Base-by-base conservation (phyloP, 2,797 vertebrate species). In the Ctenosaura bakeri region DNA sequence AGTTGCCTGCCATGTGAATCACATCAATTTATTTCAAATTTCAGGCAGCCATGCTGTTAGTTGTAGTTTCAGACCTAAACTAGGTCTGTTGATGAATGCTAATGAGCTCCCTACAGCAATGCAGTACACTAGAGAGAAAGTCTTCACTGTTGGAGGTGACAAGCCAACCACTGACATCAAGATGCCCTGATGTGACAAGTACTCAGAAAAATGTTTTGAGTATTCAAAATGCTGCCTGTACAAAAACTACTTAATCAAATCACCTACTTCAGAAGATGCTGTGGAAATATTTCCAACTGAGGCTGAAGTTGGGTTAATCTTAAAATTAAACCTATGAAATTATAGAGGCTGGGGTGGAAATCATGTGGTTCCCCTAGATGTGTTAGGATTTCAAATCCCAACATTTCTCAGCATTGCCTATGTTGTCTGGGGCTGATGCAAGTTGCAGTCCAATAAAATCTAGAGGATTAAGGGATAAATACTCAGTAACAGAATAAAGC, bases 21-120 rank as follows among this genome's bases (percentile, higher is more conserved):
- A 62, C 69, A 77, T 89, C 29, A 59, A 88, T 83, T 81, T 82
- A 74, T 83, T 89, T 88, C 54, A 82, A 46, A 42, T 74, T 66
- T 84, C 69, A 46, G n/a, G 13, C 20, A 69, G 16, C 26, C 38
- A 35, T 26, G 64, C 50, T 76, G 16, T 79, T 50, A 85, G 86
- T 18, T n/a, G 59, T 42, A 56, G 10, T 46, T 83, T 86, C 42
- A 42, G 62, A 69, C 22, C n/a, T 73, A 74, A 77, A 79, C 2
- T 35, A 59, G 20, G 22, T 35, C 83, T 76, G 20, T 71, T 3
- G 64, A 62, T 56, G 32, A 91, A 91, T 79, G 62, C 73, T 73
- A 91, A 84, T n/a, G 42, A 73, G 32, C 56, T 54, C 42, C 73
- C 82, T 84, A 77, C 64, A 29, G 32, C 14, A 29, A 2, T 24